Evolutionary conservation across 2,113 vertebrate genomes (phyloP).

Genomic region (Pseudois nayaur): DNA sequence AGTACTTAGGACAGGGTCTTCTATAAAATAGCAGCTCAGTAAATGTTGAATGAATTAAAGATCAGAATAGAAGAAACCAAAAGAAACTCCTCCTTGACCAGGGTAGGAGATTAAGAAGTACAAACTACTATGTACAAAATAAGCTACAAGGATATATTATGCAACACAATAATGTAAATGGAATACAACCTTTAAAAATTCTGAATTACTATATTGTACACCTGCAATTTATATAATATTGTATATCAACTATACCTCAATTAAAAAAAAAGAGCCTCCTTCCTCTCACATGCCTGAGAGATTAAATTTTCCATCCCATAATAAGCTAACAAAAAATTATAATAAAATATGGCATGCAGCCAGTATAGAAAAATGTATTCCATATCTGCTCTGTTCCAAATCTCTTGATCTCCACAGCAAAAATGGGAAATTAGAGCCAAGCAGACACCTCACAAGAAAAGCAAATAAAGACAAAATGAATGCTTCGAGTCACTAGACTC

Average conservation of each 20-base stretch:
- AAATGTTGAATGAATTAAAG: slow-evolving; percentile 44
- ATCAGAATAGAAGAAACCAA: slow-evolving; percentile 72
- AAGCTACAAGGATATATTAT: not conserved
- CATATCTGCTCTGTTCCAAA: slow-evolving; percentile 71
- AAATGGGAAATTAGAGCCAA: slow-evolving; percentile 78
- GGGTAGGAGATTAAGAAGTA: not conserved
- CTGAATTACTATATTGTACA: not conserved
- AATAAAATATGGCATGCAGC: slow-evolving; percentile 78
- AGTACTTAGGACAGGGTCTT: slow-evolving; percentile 6
- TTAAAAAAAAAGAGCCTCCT: slow-evolving; percentile 42
- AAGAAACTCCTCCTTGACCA: slow-evolving; percentile 53
- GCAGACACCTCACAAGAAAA: slow-evolving; percentile 76
- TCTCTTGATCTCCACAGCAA: slow-evolving; percentile 80
- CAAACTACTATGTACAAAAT: not conserved
- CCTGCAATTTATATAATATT: not conserved
- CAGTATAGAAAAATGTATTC: slow-evolving; percentile 78
- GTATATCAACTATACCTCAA: not conserved
- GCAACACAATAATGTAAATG: not conserved
- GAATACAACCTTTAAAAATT: not conserved
- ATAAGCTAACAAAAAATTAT: slow-evolving; percentile 77
- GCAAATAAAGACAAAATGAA: slow-evolving; percentile 81
- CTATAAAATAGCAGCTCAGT: not conserved
- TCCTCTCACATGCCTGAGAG: slow-evolving; percentile 60
- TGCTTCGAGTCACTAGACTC: slow-evolving; percentile 75
- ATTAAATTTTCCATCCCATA: slow-evolving; percentile 74